phyloP scores from a whole-genome alignment of 2,797 vertebrate species.

The Columba guinea region DNA sequence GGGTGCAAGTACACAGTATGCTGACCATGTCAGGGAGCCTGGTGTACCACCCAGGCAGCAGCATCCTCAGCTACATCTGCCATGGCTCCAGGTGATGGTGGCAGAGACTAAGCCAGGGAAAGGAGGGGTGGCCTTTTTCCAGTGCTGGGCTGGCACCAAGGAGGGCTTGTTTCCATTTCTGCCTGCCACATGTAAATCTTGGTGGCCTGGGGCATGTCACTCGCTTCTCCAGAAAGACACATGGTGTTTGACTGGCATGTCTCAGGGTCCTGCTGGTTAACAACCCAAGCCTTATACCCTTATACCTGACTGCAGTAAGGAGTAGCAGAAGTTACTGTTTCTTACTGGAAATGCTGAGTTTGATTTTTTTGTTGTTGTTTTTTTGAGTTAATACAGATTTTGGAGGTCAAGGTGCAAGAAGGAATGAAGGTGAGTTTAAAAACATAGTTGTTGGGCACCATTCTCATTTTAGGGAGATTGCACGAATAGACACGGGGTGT shows the following conservation, averaged over 20 bases:
- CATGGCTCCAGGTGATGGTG: not conserved
- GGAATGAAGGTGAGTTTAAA: not conserved
- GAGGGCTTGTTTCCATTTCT: not conserved
- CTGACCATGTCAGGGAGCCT: not conserved
- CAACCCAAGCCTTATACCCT: not conserved
- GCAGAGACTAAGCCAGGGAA: not conserved
- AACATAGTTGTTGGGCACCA: not conserved
- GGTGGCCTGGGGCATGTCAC: not conserved
- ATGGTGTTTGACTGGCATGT: not conserved
- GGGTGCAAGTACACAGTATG: not conserved
- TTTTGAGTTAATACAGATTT: not conserved
- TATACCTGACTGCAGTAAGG: not conserved
- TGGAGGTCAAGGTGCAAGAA: not conserved
- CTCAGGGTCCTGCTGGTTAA: not conserved
- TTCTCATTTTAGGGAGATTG: not conserved
- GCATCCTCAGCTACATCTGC: not conserved
- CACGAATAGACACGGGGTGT: accelerated
- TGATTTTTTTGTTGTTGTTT: not conserved
- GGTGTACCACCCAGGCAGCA: not conserved
- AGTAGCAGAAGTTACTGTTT: not conserved
- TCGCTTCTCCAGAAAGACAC: not conserved
- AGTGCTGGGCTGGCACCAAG: not conserved
- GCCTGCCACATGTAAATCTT: not conserved
- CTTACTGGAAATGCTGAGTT: not conserved
- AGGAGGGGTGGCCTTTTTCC: not conserved